phyloP scores from a whole-genome alignment of 2,888 invertebrate genomes.

The Athalia circularis region DNA sequence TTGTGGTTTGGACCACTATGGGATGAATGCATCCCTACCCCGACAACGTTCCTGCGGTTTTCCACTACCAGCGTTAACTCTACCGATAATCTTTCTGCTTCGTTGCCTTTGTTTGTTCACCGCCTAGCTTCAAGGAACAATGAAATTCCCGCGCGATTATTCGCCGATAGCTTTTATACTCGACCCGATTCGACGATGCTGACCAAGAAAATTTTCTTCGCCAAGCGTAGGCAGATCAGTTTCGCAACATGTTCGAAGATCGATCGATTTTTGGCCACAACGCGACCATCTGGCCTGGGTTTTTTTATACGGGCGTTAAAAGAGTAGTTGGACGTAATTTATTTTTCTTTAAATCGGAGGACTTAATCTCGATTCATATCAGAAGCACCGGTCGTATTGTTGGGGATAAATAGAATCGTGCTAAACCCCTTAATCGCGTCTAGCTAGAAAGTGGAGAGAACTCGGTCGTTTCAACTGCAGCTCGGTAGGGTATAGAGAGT shows the following conservation, averaged over 20 bases:
- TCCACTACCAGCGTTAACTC: slow-evolving; percentile 3
- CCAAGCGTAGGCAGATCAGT: too few relatives aligned
- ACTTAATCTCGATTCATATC: neutral
- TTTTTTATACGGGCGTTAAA: too few relatives aligned
- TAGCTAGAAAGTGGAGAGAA: neutral
- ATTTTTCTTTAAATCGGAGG: neutral
- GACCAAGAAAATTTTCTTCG: too few relatives aligned
- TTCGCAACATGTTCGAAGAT: too few relatives aligned
- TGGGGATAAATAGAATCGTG: neutral
- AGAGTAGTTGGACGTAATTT: neutral
- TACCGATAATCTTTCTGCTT: slow-evolving; percentile 31
- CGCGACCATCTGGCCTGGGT: too few relatives aligned
- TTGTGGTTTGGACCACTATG: slow-evolving; percentile 36
- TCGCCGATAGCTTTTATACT: neutral
- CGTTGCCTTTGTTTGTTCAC: slow-evolving; percentile 18
- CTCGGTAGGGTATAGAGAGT: neutral
- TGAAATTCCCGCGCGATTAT: neutral
- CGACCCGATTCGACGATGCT: too few relatives aligned
- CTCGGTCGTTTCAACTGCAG: neutral
- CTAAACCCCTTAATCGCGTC: neutral
- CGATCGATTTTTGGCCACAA: too few relatives aligned
- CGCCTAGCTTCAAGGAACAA: neutral
- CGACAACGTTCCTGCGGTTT: neutral
- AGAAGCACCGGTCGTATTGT: neutral
- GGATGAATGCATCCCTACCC: slow-evolving; percentile 33